Evolutionary conservation across 2,113 vertebrate species (phyloP).

Genomic region (Sciurus niger): DNA sequence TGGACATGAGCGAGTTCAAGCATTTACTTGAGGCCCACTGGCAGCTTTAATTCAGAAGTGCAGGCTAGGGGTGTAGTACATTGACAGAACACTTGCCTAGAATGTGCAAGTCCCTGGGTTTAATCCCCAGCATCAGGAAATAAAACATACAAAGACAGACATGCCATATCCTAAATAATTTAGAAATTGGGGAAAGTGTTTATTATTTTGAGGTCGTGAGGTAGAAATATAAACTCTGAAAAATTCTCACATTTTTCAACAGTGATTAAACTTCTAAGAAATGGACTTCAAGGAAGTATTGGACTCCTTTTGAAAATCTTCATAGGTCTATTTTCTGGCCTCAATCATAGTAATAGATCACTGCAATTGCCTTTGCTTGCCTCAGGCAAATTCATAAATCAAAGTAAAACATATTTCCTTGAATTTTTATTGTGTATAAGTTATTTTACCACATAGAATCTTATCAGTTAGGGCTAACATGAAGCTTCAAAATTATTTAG

Average conservation of each 20-base stretch:
- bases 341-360: background rate
- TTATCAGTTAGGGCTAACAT: background rate
- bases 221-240: conserved; percentile 29
- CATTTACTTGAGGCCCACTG: background rate
- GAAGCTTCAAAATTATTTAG: background rate
- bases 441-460: conserved; percentile 5
- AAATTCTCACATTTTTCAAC: background rate
- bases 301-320: background rate
- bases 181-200: background rate
- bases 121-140: background rate
- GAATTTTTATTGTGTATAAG: background rate
- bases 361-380: conserved; percentile 34
- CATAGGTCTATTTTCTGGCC: background rate
- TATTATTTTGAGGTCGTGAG: background rate
- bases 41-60: background rate
- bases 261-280: background rate
- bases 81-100: background rate
- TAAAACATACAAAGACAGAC: background rate
- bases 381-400: background rate
- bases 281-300: background rate
- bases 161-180: background rate
- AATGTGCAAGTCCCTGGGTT: background rate
- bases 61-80: background rate
- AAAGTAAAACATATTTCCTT: conserved; percentile 22
- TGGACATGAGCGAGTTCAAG: background rate